Evolutionary conservation across 2,888 invertebrate genomes (phyloP), one percentile per base, ranked within the genome.

Genomic region (Pandemis corylana): DNA sequence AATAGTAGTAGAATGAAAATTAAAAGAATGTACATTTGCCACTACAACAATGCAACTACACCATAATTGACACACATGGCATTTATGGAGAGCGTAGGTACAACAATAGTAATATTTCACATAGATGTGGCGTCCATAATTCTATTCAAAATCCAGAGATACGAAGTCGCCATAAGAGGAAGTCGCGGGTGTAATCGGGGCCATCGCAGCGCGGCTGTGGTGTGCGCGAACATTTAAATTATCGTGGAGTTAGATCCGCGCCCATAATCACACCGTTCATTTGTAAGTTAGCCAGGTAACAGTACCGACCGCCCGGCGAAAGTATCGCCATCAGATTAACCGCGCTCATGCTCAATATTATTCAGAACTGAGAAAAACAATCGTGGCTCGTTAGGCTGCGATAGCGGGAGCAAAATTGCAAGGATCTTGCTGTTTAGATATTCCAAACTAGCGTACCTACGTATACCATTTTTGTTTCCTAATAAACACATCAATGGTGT

Each of bases 281-380:
- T 93, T 93, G 93, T 93, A 91, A 93, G 86, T 88, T 86, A 88
- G 87, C 88, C 85, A 87, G 85, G 87, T 89, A 92, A 92, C 91
- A 91, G 92, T 91, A 93, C 89, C 84, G 89, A 83, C 82, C 85
- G 83, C 82, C 84, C 79, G 86, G 88, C 87, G 91, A 93, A 93
- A 92, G 89, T 92, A 92, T 93, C 93, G 83, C 90, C 88, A 93
- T 94, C 93, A 89, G 93, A 94, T 94, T 78, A 83, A 83, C 86
- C 86, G 89, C 87, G 86, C 87, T 90, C 90, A 89, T 86, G 90
- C 89, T 91, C 92, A 92, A 94, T 94, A 94, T 93, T 94, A 93
- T 94, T 93, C 92, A 92, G 90, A 93, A 92, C 90, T 92, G 87
- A 90, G 92, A 93, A 93, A 93, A 94, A 94, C 93, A 93, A 93